phyloP scores from a whole-genome alignment of 2,888 invertebrate species.

The Drosophila greeni region DNA sequence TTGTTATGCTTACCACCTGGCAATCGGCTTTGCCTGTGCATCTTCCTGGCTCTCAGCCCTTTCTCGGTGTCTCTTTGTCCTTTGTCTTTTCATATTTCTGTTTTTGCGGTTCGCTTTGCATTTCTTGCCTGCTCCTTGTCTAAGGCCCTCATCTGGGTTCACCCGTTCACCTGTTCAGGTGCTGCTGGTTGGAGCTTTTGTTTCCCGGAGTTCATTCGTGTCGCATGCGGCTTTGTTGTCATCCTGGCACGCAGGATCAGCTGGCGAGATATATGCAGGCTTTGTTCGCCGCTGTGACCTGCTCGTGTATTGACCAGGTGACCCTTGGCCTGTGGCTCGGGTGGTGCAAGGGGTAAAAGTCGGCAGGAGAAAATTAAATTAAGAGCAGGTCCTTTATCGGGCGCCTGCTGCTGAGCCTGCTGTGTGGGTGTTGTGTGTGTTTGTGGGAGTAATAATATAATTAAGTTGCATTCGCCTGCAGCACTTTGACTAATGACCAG shows the following conservation, averaged over 20 bases:
- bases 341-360: background rate
- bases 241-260: constrained; percentile 50
- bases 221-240: constrained; percentile 60
- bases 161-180: constrained; percentile 35
- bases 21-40: constrained; percentile 65
- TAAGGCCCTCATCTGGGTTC: constrained; percentile 45
- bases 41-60: constrained; percentile 13
- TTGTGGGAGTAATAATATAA: constrained; percentile 36
- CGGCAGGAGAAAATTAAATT: constrained; percentile 27
- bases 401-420: background rate
- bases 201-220: constrained; percentile 43
- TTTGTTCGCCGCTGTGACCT: constrained; percentile 20
- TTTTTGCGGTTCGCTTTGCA: constrained; percentile 42
- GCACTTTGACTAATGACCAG: constrained; percentile 44
- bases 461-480: constrained; percentile 41
- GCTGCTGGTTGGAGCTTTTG: constrained; percentile 33
- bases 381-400: constrained; percentile 15
- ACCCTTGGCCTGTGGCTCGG: constrained; percentile 13
- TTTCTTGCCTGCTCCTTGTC: constrained; percentile 40
- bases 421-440: background rate
- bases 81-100: constrained; percentile 40
- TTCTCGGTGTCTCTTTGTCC: constrained; percentile 6
- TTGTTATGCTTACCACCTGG: constrained; percentile 74
- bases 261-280: constrained; percentile 13
- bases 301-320: constrained; percentile 16